Evolutionary conservation across 2,797 vertebrate species (phyloP).

Genomic region (Argyrosomus regius): DNA sequence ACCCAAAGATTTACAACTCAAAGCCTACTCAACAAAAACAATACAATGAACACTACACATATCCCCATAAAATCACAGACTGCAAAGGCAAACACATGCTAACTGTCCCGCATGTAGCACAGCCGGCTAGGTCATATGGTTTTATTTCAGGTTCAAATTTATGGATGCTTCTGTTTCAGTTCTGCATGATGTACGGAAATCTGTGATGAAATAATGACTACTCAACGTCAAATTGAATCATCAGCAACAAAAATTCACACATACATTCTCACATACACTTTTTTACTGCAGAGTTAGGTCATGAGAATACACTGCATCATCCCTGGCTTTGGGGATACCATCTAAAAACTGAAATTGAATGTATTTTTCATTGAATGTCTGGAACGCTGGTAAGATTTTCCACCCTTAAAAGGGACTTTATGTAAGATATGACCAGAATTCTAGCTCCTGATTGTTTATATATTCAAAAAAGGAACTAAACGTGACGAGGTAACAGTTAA

Average conservation of each 20-base stretch:
- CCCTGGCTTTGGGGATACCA: neutral
- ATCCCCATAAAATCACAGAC: constrained; percentile 14
- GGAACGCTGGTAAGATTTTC: neutral
- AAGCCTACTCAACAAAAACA: constrained; percentile 35
- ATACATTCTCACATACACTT: neutral
- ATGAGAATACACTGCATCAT: too few relatives aligned
- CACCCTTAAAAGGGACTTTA: too few relatives aligned
- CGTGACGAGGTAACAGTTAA: too few relatives aligned
- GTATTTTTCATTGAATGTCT: neutral
- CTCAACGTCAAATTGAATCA: neutral
- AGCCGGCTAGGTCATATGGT: constrained; percentile 43
- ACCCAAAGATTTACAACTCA: constrained; percentile 36
- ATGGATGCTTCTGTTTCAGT: constrained; percentile 35
- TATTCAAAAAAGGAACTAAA: too few relatives aligned
- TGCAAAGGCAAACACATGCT: constrained; percentile 16
- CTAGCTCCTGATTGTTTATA: too few relatives aligned
- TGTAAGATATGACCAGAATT: too few relatives aligned
- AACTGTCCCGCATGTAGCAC: constrained; percentile 26
- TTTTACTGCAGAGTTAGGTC: too few relatives aligned
- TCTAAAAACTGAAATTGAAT: neutral
- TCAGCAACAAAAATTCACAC: neutral
- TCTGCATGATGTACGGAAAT: constrained; percentile 16
- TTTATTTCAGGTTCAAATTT: constrained; percentile 23
- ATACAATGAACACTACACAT: constrained; percentile 15
- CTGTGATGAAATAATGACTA: constrained; percentile 1